These are phyloP conservation scores for Upupa epops DNA, from an alignment of 2,113 vertebrate genomes.

Conservation along the genomic window DNA sequence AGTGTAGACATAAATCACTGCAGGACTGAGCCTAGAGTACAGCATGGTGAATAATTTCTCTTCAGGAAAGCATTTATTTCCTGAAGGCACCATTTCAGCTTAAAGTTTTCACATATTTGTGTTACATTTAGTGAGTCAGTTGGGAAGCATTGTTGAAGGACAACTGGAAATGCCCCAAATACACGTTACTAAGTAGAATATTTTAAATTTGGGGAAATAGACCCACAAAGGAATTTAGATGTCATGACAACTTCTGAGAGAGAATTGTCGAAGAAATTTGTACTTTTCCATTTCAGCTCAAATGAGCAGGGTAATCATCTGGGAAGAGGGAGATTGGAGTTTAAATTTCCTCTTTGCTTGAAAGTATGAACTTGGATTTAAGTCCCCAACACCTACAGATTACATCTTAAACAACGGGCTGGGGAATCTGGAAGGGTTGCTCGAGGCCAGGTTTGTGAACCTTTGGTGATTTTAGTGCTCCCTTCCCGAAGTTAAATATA, in stretches of 20 bases:
- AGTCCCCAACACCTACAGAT: not conserved
- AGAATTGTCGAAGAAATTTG: not conserved
- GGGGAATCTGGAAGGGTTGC: not conserved
- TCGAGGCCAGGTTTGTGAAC: not conserved
- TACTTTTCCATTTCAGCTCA: not conserved
- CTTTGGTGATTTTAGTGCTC: not conserved
- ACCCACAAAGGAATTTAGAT: not conserved
- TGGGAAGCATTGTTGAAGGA: not conserved
- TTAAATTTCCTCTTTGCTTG: not conserved
- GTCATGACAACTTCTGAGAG: not conserved
- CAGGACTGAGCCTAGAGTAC: not conserved
- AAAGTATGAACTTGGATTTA: not conserved
- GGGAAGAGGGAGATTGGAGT: not conserved
- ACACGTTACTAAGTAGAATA: not conserved
- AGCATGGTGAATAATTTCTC: not conserved
- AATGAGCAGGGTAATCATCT: not conserved
- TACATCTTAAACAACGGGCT: not conserved
- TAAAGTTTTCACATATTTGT: slow-evolving; percentile 14
- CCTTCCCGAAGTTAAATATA: not conserved
- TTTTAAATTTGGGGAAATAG: not conserved
- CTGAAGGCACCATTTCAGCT: not conserved
- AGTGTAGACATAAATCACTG: slow-evolving; percentile 23
- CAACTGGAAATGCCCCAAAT: not conserved
- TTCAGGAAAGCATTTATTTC: slow-evolving; percentile 38
- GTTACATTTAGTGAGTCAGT: not conserved